Base-by-base conservation (phyloP, 2,888 invertebrate genomes). In the Cataglyphis cursor region DNA sequence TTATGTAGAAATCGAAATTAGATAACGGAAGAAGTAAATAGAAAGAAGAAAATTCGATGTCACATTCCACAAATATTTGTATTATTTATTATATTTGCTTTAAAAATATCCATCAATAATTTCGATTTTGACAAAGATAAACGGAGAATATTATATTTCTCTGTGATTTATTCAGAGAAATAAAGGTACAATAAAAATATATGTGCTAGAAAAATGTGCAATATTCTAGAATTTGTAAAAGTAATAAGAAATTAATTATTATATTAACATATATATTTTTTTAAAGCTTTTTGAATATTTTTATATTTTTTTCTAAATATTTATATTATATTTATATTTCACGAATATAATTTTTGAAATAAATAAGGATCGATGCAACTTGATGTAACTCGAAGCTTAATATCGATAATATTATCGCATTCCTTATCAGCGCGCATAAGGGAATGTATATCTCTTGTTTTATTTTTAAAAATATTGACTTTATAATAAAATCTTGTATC, bases 321-420 rank as follows among this genome's bases (percentile, higher is more conserved):
- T 35, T 35, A 35, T 35, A 51, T n/a, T 35, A 51, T n/a, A n/a
- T 51, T 51, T 18, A 18, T 6, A 18, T 48, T 48, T 48, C 48
- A 1, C 48, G 18, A 44, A 12, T 48, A 18, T n/a, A 51, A 51
- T 51, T n/a, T 51, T 51, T 51, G 18, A 48, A 48, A 15, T 44
- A 44, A 3, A 28, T 28, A 28, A 21, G 6, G 18, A 1, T 66
- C 44, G 41, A 66, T 57, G 3, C 44, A 18, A 18, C 59, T 21
- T 2, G 24, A 4, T 57, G 3, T 66, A 18, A 18, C 59, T 21
- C 5, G 24, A 4, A 9, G 28, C 2, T 68, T n/a, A n/a, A 31
- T 68, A 68, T 21, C 64, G n/a, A 21, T 21, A 65, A 21, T 21
- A 41, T 21, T 65, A 65, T 65, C 41, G 24, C 65, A 44, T 24